Percentiles rank a stretch among this genome's conserved stretches.
phyloP scores from a whole-genome alignment of 64 coral and sea anemone species.

The Montipora foliosa region DNA sequence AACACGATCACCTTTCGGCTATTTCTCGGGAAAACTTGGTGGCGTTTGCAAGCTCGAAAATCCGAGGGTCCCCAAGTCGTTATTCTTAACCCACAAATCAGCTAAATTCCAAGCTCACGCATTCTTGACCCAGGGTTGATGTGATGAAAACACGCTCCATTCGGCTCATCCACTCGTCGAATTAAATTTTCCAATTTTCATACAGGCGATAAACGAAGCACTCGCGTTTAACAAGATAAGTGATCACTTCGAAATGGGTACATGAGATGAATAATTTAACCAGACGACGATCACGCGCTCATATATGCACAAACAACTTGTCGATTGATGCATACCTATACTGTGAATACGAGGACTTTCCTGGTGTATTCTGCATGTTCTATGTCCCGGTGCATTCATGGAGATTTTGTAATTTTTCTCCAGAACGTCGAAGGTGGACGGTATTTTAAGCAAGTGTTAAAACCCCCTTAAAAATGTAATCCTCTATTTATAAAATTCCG shows the following conservation, averaged over 20 bases:
- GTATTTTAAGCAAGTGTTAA: background rate
- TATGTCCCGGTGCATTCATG: background rate
- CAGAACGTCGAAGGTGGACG: background rate
- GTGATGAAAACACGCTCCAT: background rate
- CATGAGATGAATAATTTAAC: slow-evolving; percentile 40
- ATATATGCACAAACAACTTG: background rate
- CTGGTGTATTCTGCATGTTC: background rate
- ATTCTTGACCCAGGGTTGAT: background rate
- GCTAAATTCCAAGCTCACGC: background rate
- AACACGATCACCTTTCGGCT: background rate
- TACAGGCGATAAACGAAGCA: background rate
- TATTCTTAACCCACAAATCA: no score
- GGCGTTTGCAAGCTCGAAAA: no score
- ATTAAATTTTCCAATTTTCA: background rate
- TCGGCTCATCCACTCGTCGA: background rate
- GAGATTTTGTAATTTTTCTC: background rate
- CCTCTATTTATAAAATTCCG: background rate
- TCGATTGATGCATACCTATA: background rate
- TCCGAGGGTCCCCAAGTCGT: no score
- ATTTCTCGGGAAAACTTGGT: background rate
- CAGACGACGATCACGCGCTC: background rate
- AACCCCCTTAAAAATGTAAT: background rate
- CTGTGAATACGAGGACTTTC: slow-evolving; percentile 1
- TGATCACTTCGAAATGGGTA: slow-evolving; percentile 1
- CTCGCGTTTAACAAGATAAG: background rate